phyloP scores from a whole-genome alignment of 2,888 invertebrate species.

The Reticulitermes lucifugus region DNA sequence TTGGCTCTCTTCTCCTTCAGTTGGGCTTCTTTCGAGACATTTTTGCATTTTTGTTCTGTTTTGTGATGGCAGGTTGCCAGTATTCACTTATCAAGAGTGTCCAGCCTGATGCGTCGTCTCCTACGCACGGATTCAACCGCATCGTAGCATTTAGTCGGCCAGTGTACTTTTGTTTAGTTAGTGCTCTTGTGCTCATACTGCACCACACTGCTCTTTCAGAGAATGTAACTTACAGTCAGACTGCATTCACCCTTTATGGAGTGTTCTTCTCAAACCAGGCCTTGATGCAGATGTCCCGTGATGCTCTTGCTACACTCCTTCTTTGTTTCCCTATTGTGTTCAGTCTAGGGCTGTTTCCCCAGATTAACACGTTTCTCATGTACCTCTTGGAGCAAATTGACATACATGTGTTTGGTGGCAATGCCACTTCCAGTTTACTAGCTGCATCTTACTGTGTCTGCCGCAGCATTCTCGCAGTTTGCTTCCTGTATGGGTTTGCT shows the following conservation, averaged over 20 bases:
- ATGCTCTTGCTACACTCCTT: conserved; percentile 82
- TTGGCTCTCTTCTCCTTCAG: conserved; percentile 87
- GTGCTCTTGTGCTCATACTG: conserved; percentile 60
- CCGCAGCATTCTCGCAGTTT: conserved; percentile 83
- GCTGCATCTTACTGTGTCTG: conserved; percentile 86
- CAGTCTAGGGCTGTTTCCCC: conserved; percentile 95
- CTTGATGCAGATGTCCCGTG: conserved; percentile 75
- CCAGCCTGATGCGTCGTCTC: conserved; percentile 98
- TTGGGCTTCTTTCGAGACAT: conserved; percentile 91
- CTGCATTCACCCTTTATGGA: conserved; percentile 64
- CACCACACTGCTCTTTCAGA: conserved; percentile 63
- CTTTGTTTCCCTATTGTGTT: conserved; percentile 94
- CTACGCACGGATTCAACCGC: conserved; percentile 97
- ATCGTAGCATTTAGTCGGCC: conserved; percentile 85
- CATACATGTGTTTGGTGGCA: conserved; percentile 73
- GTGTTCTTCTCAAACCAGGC: conserved; percentile 69
- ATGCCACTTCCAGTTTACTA: conserved; percentile 84
- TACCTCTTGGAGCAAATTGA: conserved; percentile 91
- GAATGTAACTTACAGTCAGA: conserved; percentile 58
- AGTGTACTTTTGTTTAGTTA: conserved; percentile 87
- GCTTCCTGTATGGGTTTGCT: conserved; percentile 86
- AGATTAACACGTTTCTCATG: conserved; percentile 96
- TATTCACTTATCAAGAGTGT: conserved; percentile 96
- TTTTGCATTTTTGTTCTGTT: conserved; percentile 94
- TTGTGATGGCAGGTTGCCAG: conserved; percentile 98